Conservation (phyloP, 2,113 vertebrate genomes). For the Megaceryle torquata region DNA sequence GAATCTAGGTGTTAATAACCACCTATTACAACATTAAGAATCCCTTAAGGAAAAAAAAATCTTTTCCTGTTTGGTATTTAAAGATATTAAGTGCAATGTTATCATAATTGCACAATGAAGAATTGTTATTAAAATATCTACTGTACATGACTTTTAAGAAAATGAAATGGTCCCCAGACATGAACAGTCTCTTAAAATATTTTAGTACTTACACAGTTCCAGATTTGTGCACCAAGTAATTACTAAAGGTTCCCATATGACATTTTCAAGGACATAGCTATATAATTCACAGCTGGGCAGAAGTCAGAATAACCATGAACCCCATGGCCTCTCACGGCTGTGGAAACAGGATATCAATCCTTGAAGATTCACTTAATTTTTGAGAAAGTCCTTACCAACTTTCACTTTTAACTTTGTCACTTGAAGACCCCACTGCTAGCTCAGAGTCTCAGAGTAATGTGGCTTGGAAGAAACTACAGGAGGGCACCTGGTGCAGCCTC, state of each 20-base stretch:
- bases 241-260: not conserved
- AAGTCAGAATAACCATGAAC: not conserved
- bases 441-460: not conserved
- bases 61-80: not conserved
- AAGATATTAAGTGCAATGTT: not conserved
- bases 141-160: not conserved
- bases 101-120: not conserved
- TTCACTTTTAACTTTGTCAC: not conserved
- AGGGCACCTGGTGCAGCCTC: not conserved
- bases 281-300: not conserved
- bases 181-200: not conserved
- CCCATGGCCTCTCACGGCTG: not conserved
- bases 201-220: not conserved
- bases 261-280: not conserved
- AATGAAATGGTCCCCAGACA: accelerated
- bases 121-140: not conserved
- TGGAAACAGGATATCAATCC: not conserved
- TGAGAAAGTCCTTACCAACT: not conserved
- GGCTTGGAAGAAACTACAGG: not conserved
- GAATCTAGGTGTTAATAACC: not conserved
- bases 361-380: not conserved
- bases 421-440: not conserved
- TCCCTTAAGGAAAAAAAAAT: not conserved
- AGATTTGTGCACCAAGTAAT: not conserved
- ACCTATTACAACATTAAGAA: not conserved